phyloP scores from a whole-genome alignment of 53 echinoderm and acorn worm genomes.

The Holothuria scabra region DNA sequence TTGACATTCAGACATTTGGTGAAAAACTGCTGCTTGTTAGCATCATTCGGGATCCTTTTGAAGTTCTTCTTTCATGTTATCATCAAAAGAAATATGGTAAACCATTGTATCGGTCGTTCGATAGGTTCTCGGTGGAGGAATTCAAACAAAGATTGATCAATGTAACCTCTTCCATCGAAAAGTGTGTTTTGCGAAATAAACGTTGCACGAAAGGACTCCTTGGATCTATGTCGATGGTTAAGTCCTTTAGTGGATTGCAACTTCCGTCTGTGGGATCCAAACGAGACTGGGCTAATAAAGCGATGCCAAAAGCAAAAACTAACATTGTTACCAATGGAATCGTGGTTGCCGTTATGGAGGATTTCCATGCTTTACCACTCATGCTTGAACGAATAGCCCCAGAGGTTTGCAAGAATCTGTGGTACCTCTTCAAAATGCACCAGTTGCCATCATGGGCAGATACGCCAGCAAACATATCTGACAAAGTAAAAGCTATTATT shows the following conservation, averaged over 20 bases:
- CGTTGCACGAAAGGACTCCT: neutral
- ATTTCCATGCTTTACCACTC: neutral
- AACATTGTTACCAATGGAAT: neutral
- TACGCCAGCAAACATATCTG: too few relatives aligned
- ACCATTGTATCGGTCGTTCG: neutral
- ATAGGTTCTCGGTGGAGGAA: neutral
- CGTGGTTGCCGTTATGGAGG: neutral
- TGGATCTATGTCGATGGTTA: neutral
- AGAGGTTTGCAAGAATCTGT: neutral
- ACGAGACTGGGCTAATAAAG: neutral
- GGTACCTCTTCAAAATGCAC: too few relatives aligned
- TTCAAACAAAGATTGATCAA: neutral
- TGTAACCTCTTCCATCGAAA: neutral
- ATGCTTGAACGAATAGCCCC: constrained; percentile 8
- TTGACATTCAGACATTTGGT: too few relatives aligned
- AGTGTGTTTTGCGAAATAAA: neutral
- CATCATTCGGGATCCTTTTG: neutral
- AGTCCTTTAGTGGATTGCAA: neutral
- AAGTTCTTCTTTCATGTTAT: neutral
- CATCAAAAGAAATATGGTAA: constrained; percentile 11
- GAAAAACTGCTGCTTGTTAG: neutral
- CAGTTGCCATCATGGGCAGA: too few relatives aligned
- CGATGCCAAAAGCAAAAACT: neutral
- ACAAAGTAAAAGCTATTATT: too few relatives aligned
- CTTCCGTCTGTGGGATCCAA: too few relatives aligned